A percentile compares a stretch with the other conserved stretches of the same genome.
These are phyloP conservation scores for Bradypodion pumilum DNA, from an alignment of 2,797 vertebrate genomes.

Conservation along the genomic window DNA sequence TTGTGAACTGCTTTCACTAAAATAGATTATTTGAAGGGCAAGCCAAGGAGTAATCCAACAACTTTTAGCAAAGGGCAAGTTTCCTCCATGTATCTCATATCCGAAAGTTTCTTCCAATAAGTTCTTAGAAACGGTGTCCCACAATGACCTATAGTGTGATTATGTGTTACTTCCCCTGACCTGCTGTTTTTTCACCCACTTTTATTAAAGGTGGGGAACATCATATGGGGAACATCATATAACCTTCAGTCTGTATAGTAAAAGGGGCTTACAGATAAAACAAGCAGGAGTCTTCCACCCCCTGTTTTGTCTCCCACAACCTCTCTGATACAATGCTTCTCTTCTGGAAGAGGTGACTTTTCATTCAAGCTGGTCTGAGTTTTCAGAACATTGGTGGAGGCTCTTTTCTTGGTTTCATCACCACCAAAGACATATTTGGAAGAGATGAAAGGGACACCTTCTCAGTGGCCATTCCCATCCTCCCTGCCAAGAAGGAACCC, in stretches of 20 bases:
- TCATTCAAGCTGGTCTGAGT: not conserved
- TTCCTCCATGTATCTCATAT: slow-evolving; percentile 25
- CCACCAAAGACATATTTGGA: not conserved
- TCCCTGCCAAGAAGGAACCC: not conserved
- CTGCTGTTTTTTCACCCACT: not conserved
- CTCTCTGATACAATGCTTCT: not conserved
- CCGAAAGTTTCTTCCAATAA: slow-evolving; percentile 24
- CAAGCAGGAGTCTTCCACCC: not conserved
- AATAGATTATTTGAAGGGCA: slow-evolving; percentile 53
- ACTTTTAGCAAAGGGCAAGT: slow-evolving; percentile 9
- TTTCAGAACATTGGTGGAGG: not conserved
- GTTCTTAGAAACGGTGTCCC: not conserved
- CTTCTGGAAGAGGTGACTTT: not conserved
- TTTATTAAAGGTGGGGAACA: not conserved
- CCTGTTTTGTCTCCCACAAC: not conserved
- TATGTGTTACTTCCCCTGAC: not conserved
- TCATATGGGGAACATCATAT: not conserved
- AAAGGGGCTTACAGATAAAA: not conserved
- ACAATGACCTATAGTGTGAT: not conserved
- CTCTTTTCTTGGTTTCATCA: not conserved
- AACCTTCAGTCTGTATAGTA: not conserved
- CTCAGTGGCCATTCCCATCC: not conserved
- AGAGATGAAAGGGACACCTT: not conserved
- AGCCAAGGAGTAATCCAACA: slow-evolving; percentile 35
- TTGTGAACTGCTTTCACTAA: slow-evolving; percentile 32